These are phyloP conservation scores for Melieria crassipennis DNA, from an alignment of 2,888 invertebrate species.

Conservation along the genomic window DNA sequence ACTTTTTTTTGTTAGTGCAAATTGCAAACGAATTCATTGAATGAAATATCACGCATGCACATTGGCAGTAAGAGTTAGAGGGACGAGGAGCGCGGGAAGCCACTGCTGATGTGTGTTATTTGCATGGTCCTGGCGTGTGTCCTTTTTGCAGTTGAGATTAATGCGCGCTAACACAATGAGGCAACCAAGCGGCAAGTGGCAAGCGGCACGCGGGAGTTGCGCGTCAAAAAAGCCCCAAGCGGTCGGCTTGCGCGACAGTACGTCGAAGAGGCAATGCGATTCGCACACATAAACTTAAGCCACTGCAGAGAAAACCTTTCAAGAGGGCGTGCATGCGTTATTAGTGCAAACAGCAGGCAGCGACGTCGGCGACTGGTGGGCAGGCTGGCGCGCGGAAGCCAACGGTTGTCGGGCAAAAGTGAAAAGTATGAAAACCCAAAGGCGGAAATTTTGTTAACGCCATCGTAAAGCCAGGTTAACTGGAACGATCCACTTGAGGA, in stretches of 20 bases:
- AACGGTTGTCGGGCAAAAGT: not conserved
- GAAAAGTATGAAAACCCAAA: not conserved
- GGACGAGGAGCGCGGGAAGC: no score
- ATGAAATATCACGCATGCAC: no score
- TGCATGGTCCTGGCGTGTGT: no score
- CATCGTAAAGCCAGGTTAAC: constrained; percentile 1
- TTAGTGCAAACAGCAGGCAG: constrained; percentile 8
- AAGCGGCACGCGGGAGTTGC: not conserved
- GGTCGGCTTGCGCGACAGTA: not conserved
- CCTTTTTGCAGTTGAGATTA: no score
- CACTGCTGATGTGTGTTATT: no score
- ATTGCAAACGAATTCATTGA: no score
- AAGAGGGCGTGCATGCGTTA: constrained; percentile 19
- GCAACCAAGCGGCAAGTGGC: constrained; percentile 21
- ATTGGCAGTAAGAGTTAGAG: no score
- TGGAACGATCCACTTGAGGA: not conserved
- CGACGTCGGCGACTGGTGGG: not conserved
- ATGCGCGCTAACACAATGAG: constrained; percentile 11
- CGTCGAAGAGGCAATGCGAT: no score
- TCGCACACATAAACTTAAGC: not conserved
- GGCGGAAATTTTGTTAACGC: constrained; percentile 21
- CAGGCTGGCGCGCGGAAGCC: not conserved
- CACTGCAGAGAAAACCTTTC: not conserved
- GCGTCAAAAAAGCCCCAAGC: constrained; percentile 22
- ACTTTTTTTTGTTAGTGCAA: no score